Evolutionary conservation across 2,797 vertebrate genomes (phyloP).

Genomic region (Siniperca undulata): DNA sequence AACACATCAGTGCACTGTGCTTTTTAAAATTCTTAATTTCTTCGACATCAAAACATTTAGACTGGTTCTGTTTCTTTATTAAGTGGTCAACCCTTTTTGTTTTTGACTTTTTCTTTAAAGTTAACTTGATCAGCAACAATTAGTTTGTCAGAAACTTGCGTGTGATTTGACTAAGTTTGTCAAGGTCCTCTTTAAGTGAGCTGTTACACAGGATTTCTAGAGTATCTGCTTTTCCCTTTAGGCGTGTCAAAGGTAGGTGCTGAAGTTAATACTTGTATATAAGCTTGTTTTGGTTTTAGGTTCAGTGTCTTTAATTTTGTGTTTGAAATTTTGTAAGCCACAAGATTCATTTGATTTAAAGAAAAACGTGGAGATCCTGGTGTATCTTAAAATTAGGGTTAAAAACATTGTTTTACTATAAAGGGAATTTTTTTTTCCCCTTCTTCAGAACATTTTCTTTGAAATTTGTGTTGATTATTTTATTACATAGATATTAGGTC

Average conservation of each 20-base stretch:
- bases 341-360: not conserved
- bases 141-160: conserved; percentile 16
- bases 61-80: not conserved
- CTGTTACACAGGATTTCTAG: conserved; percentile 7
- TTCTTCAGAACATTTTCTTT: conserved; percentile 7
- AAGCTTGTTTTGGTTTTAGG: conserved; percentile 32
- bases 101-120: not conserved
- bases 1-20: not conserved
- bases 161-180: conserved; percentile 12
- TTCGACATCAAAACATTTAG: not conserved
- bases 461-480: not conserved
- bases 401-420: not conserved
- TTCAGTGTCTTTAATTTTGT: conserved; percentile 17
- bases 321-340: conserved; percentile 18
- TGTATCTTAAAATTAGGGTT: not conserved
- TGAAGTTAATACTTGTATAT: conserved; percentile 11
- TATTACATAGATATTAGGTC: not conserved
- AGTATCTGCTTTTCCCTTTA: conserved; percentile 35
- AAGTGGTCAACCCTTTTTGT: not conserved
- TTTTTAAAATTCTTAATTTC: conserved; percentile 4
- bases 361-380: not conserved
- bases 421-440: not conserved
- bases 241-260: conserved; percentile 68
- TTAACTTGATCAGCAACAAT: not conserved
- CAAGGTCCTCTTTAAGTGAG: conserved; percentile 12